Base-by-base conservation (phyloP, 2,113 vertebrate species). In the Bufo gargarizans region DNA sequence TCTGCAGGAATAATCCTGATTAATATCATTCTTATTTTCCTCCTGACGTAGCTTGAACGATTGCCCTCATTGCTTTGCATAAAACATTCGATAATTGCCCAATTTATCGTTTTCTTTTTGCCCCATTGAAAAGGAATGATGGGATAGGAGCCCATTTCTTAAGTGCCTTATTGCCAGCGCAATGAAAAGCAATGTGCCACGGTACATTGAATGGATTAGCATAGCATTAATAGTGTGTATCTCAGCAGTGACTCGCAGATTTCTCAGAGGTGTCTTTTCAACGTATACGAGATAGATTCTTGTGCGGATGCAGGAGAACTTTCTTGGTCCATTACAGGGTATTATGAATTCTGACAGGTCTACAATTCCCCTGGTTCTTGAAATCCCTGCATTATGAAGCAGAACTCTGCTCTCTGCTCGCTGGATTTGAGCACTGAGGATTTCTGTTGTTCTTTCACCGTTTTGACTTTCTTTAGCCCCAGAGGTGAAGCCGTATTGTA, bases 141-240 rank as follows among this genome's bases (percentile, higher is more conserved):
- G 76, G 6, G 59, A 79, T 67, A 4, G 61, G 56, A 78, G 58
- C 59, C 59, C 8, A 63, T 50, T 49, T 45, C 72, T 79, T 78
- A 78, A 78, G 47, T 65, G 59, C 74, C n/a, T 86, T 63, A 65
- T 67, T 86, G 72, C 43, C 84, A 8, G 33, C 63, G 56, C 74
- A 77, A 86, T 78, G 33, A 85, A 50, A 83, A 49, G 83, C 69
- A 58, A 74, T 74, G 69, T 71, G 82, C 82, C 58, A 20, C 69
- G 83, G 53, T 74, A 69, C 82, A 71, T 84, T 84, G 65, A 76
- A 85, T 59, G 83, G 83, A 56, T 85, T 74, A 74, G 69, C 83
- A 85, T 84, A 71, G 65, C 50, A 74, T 56, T 85, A 85, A 85
- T 84, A 55, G 69, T 85, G 83, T 85, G 69, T 20, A 74, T 72